phyloP scores from a whole-genome alignment of 2,888 invertebrate genomes.

The Clostera curtula region DNA sequence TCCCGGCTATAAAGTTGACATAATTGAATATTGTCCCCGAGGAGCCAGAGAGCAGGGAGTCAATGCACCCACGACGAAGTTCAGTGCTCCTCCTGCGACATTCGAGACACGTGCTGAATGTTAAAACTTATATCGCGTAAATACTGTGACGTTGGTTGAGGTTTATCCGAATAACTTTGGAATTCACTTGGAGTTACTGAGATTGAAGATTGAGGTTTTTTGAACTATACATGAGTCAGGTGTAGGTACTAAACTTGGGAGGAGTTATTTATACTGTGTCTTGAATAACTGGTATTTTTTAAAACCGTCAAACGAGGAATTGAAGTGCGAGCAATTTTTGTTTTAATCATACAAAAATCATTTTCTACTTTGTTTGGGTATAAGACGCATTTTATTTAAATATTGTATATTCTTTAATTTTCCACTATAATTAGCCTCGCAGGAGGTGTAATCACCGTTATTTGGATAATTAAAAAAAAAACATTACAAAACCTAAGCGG shows the following conservation, averaged over 20 bases:
- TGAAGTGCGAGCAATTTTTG: too few species aligned
- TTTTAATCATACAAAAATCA: too few species aligned
- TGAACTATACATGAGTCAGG: constrained; percentile 18
- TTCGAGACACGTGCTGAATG: constrained; percentile 48
- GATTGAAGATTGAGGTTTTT: constrained; percentile 30
- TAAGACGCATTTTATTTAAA: too few species aligned
- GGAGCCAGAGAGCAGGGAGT: constrained; percentile 31
- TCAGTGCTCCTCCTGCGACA: constrained; percentile 49
- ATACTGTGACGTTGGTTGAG: constrained; percentile 39
- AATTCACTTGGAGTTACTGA: constrained; percentile 23
- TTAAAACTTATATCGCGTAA: constrained; percentile 40
- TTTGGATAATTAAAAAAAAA: too few species aligned
- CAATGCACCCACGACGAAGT: constrained; percentile 52
- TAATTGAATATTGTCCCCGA: constrained; percentile 34
- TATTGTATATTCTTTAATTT: too few species aligned
- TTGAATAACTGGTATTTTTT: too few species aligned
- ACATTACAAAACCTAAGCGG: too few species aligned
- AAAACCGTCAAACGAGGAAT: too few species aligned
- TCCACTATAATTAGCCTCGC: too few species aligned
- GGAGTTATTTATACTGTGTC: too few species aligned
- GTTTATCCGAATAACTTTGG: constrained; percentile 25
- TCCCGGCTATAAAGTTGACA: constrained; percentile 29
- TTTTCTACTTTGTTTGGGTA: too few species aligned
- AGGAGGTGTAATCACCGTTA: too few species aligned
- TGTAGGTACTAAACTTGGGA: constrained; percentile 10